These are phyloP conservation scores for Desmophyllum pertusum DNA, from an alignment of 92 coral and sea anemone species.

Conservation along the genomic window DNA sequence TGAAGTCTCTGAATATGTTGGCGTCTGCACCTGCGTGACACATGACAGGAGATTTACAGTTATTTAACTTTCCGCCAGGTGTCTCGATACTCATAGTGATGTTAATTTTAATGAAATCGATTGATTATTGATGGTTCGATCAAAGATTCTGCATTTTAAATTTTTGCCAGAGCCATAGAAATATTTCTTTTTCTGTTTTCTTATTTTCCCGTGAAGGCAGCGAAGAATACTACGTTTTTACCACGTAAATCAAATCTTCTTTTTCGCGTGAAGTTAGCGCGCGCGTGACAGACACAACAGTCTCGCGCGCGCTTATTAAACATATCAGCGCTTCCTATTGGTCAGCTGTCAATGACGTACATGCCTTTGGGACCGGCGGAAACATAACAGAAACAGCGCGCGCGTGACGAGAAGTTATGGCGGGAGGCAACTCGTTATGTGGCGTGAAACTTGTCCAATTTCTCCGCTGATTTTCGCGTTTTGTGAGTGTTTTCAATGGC, in stretches of 20 bases:
- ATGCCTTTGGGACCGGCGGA: not conserved
- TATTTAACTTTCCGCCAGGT: slow-evolving; percentile 2
- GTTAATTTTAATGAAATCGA: not conserved
- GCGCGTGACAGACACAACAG: not conserved
- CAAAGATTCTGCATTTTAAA: not conserved
- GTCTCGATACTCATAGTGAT: not conserved
- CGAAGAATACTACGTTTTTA: not conserved
- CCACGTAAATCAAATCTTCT: not conserved
- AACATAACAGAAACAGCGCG: slow-evolving; percentile 37
- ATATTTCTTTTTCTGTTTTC: not conserved
- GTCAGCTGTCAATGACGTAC: slow-evolving; percentile 19
- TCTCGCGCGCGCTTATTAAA: not conserved
- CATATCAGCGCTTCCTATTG: slow-evolving; percentile 3
- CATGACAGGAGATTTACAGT: not conserved
- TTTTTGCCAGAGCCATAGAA: not conserved
- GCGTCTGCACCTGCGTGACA: no score
- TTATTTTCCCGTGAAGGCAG: not conserved
- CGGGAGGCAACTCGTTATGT: not conserved
- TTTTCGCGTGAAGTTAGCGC: not conserved
- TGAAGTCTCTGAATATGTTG: not conserved
- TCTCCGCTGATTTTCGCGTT: not conserved
- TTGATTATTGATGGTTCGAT: not conserved
- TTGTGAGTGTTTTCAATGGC: slow-evolving; percentile 28
- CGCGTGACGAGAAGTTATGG: slow-evolving; percentile 34
- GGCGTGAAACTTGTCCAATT: not conserved